These are phyloP conservation scores for Minunthozetes semirufus DNA, from an alignment of 2,888 invertebrate genomes.

Conservation along the genomic window DNA sequence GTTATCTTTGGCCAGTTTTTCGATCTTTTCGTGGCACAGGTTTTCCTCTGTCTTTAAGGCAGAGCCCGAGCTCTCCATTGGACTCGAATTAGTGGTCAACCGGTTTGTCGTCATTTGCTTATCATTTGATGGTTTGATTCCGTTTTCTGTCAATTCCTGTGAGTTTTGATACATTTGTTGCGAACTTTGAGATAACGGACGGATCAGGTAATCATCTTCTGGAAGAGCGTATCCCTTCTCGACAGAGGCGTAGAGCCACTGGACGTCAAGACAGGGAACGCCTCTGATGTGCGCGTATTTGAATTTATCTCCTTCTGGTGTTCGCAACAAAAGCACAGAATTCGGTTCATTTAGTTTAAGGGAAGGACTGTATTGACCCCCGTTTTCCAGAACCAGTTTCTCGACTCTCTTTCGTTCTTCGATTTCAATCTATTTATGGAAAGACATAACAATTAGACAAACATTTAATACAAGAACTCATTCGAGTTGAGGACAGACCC, in stretches of 20 bases:
- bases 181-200: too few relatives aligned
- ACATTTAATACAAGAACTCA: not conserved
- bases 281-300: slow-evolving; percentile 55
- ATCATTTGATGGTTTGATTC: not conserved
- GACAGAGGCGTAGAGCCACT: slow-evolving; percentile 75
- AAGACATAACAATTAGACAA: too few relatives aligned
- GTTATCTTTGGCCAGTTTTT: not conserved
- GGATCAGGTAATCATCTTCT: slow-evolving; percentile 53
- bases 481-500: slow-evolving; percentile 46
- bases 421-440: slow-evolving; percentile 57
- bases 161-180: too few relatives aligned
- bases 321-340: slow-evolving; percentile 54
- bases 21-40: too few relatives aligned
- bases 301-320: slow-evolving; percentile 61
- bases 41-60: not conserved
- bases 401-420: too few relatives aligned
- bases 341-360: slow-evolving; percentile 53
- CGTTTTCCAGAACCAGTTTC: slow-evolving; percentile 59
- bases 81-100: not conserved
- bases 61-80: not conserved
- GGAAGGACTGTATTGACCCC: slow-evolving; percentile 57
- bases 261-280: slow-evolving; percentile 63
- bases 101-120: too few relatives aligned
- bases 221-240: slow-evolving; percentile 63
- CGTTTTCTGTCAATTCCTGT: not conserved